Evolutionary conservation across 2,888 invertebrate species (phyloP), one percentile per base, ranked within the genome.

Genomic region (Epiperipatus broadwayi): DNA sequence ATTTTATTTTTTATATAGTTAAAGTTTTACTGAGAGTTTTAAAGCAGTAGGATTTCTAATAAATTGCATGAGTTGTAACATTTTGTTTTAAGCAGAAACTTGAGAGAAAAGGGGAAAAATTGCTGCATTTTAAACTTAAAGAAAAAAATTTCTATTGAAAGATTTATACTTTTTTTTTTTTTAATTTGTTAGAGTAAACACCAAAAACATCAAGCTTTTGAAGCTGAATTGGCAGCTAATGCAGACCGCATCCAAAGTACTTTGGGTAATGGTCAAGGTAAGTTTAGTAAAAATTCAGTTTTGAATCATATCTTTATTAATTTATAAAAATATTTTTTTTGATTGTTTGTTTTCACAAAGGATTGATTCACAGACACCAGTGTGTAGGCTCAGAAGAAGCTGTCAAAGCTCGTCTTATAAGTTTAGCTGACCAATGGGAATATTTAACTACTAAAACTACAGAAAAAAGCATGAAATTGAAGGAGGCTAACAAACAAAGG

Each of bases 201-300:
- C 61, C 97, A 99, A 65, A 99, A 99, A 60, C 97, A 97, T 65
- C 95, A 97, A 63, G 97, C 97, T 1, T 97, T 99, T 63, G 97
- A 97, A 61, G 95, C 97, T 2, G 97, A 97, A 61, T 63, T 97
- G 53, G 89, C 93, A 0, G 97, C 97, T 32, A 99, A 97, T 63
- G 85, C 93, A 2, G 97, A 99, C 58, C 72, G 97, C 45, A 91
- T 99, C 49, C 85, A 91, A 59, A 78, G 84, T 29, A 84, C 97
- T 37, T 66, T 99, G 45, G 83, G 79, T 14, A 91, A 91, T 74
- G 95, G 95, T 21, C 78, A 79, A 43, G 85, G 85, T 60, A n/a
- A n/a, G n/a, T n/a, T n/a, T n/a, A n/a, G n/a, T 46, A 37, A 32
- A 40, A 10, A 37, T 39, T 5, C 39, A 5, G 16, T 8, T 15